Evolutionary conservation across 2,888 invertebrate species (phyloP), one percentile per base, ranked within the genome.

Genomic region (Desoria tigrina): DNA sequence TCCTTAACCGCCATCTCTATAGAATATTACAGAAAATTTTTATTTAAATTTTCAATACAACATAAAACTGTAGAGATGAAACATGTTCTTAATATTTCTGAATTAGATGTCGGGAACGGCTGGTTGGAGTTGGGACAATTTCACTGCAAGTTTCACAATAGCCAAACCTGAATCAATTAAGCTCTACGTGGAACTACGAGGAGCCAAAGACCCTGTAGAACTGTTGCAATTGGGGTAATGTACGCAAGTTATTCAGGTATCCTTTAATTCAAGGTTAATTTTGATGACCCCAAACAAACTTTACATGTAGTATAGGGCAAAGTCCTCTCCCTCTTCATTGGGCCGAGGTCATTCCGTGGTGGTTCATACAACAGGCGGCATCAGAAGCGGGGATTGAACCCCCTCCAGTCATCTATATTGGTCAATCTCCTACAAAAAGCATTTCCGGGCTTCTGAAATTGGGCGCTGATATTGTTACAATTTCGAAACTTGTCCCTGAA

Each of bases 281-380:
- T n/a, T n/a, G n/a, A n/a, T n/a, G n/a, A n/a, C n/a, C n/a, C n/a
- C 16, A 45, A 49, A 42, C 18, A 32, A 51, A 23, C 21, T 26
- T 16, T 49, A 24, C n/a, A n/a, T n/a, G n/a, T 21, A 24, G 24
- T 26, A 58, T 18, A 45, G 21, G 32, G 11, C 32, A 32, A 4
- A 32, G 32, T 32, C 32, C 32, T 7, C 26, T 66, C n/a, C 55
- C 62, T 6, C n/a, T 73, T 11, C 37, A 57, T 1, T 73, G 73
- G 73, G 73, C 61, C 2, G 73, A 73, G 63, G 71, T 71, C 0
- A 66, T 73, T 57, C 73, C 73, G 0, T 67, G 66, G 68, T 56
- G 49, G 27, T 73, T 73, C 42, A 65, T 73, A 2, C 54, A 61
- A 7, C 42, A 69, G 32, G 69, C 71, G 1, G 65, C 68, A 1